phyloP scores from a whole-genome alignment of 2,797 vertebrate genomes.

The Parotocinclus haroldoi region DNA sequence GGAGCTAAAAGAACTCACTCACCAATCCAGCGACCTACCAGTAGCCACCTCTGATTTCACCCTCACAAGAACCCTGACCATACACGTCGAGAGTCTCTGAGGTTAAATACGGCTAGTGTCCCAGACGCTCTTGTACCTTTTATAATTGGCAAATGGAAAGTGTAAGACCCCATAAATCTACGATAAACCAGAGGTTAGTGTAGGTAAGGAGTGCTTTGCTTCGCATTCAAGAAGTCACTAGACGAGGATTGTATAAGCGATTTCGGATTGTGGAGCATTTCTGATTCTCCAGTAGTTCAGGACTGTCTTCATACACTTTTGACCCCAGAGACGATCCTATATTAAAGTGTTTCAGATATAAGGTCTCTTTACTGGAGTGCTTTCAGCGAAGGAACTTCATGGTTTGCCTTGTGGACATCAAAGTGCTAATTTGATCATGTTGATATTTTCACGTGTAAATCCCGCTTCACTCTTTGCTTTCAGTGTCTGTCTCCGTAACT shows the following conservation, averaged over 20 bases:
- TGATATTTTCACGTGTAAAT: slow-evolving; percentile 32
- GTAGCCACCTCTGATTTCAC: slow-evolving; percentile 4
- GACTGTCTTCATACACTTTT: too few relatives aligned
- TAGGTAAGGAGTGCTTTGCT: too few relatives aligned
- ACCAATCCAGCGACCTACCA: not conserved
- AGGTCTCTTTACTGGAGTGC: too few relatives aligned
- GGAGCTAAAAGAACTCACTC: slow-evolving; percentile 50
- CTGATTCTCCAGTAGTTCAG: too few relatives aligned
- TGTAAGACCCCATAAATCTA: slow-evolving; percentile 1
- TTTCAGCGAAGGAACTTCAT: too few relatives aligned
- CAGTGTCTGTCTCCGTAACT: slow-evolving; percentile 24
- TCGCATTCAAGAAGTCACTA: too few relatives aligned
- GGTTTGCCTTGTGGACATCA: too few relatives aligned
- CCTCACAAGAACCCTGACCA: slow-evolving; percentile 42
- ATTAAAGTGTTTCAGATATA: not conserved
- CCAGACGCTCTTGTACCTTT: not conserved
- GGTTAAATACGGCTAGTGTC: not conserved
- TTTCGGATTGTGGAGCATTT: too few relatives aligned
- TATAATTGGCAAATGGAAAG: not conserved
- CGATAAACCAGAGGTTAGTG: not conserved
- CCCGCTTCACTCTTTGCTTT: slow-evolving; percentile 38
- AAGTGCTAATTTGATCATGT: slow-evolving; percentile 11
- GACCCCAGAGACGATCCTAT: not conserved
- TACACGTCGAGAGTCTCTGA: slow-evolving; percentile 17
- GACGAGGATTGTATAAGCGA: too few relatives aligned